These are phyloP conservation scores for Stichodactyla helianthus DNA, from an alignment of 64 coral and sea anemone species.

Conservation along the genomic window DNA sequence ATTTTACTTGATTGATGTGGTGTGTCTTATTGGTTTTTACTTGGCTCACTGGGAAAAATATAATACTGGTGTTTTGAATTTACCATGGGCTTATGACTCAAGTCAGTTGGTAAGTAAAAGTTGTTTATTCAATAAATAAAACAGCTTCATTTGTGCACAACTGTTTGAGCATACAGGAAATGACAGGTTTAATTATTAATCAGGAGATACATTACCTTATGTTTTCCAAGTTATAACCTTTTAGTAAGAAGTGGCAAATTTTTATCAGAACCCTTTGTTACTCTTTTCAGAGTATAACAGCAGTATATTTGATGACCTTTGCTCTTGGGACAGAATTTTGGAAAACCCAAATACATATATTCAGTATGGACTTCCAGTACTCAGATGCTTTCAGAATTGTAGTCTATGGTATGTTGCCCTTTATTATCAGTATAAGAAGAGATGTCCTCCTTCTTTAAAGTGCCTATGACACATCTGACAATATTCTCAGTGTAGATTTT, in stretches of 20 bases:
- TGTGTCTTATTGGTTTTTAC: slow-evolving; percentile 78
- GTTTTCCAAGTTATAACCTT: too few species aligned
- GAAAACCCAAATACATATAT: slow-evolving; percentile 72
- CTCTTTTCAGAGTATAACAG: slow-evolving; percentile 48
- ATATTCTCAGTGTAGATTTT: too few species aligned
- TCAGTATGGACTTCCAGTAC: slow-evolving; percentile 30
- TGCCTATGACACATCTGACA: too few species aligned
- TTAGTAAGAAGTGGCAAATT: not conserved
- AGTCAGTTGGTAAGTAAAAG: slow-evolving; percentile 77
- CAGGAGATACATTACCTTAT: too few species aligned
- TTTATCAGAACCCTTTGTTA: not conserved
- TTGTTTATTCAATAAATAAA: not conserved
- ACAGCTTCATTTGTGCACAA: not conserved
- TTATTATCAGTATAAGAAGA: not conserved
- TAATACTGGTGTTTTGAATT: slow-evolving; percentile 78
- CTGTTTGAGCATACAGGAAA: too few species aligned
- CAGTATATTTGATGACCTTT: slow-evolving; percentile 56
- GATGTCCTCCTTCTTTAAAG: too few species aligned
- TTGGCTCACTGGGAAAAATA: slow-evolving; percentile 98
- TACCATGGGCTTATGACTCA: slow-evolving; percentile 94
- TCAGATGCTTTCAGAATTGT: slow-evolving; percentile 58
- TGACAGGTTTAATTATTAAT: too few species aligned
- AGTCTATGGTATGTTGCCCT: slow-evolving; percentile 58
- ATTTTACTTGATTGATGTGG: slow-evolving; percentile 53
- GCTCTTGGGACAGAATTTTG: slow-evolving; percentile 64